A percentile compares a stretch with the other conserved stretches of the same genome.
Conservation (phyloP, 2,113 vertebrate species). For the Melanotaenia duboulayi region DNA sequence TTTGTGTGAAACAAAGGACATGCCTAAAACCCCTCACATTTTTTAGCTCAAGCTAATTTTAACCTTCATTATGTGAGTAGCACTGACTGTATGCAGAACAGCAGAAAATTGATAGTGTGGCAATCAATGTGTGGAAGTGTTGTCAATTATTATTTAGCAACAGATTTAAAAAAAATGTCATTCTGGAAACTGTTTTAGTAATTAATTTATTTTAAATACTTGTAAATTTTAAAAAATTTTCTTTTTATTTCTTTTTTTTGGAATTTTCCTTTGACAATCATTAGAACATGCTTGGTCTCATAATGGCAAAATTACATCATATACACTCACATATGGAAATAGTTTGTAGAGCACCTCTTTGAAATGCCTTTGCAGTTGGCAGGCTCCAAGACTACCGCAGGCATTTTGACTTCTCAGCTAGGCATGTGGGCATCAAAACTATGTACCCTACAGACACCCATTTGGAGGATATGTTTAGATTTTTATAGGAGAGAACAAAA, state of each 20-base stretch:
- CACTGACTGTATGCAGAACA: neutral
- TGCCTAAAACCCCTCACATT: neutral
- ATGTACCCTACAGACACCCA: constrained; percentile 32
- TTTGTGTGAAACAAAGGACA: neutral
- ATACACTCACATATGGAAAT: neutral
- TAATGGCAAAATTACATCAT: neutral
- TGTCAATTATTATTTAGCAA: neutral
- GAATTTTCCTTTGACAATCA: neutral
- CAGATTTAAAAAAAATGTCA: neutral
- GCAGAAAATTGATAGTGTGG: neutral
- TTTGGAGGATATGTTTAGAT: constrained; percentile 11
- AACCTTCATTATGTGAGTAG: neutral
- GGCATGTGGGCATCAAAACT: constrained; percentile 48
- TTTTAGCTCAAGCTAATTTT: neutral
- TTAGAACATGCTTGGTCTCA: too few species aligned
- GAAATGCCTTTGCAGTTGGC: constrained; percentile 54
- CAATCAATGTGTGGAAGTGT: neutral
- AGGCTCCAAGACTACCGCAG: constrained; percentile 47
- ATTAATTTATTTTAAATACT: too few species aligned
- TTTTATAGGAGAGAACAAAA: constrained; percentile 41
- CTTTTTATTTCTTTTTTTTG: too few species aligned
- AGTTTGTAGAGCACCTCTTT: constrained; percentile 39
- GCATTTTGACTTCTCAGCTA: constrained; percentile 49
- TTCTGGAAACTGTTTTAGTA: too few species aligned
- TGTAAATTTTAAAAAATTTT: too few species aligned